Base-by-base conservation (phyloP, 2,888 invertebrate species). In the Sepioteuthis lessoniana region DNA sequence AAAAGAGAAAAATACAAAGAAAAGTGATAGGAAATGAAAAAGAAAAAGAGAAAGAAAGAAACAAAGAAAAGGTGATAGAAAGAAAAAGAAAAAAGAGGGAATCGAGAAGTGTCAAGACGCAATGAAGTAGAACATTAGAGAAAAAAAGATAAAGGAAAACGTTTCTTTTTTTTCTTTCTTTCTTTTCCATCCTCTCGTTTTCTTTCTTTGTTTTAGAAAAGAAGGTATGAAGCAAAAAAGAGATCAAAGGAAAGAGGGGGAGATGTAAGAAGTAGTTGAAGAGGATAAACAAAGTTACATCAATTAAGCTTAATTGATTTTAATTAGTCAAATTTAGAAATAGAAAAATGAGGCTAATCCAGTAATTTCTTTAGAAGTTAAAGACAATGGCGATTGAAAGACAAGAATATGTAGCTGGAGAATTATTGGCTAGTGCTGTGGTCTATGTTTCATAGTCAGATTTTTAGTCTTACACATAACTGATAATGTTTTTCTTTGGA, bases 231-330 rank as follows among this genome's bases (percentile, higher is more conserved):
- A 13, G 25, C 55, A 76, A 76, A 76, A 60, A 5, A 60, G 60
- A 60, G n/a, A n/a, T 76, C n/a, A 76, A 76, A 35, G 16, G 19
- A 76, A 76, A 35, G 16, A 16, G 76, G 13, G n/a, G 13, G n/a
- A 76, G 13, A 35, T 4, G 5, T 4, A 28, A 60, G 3, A 1
- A 5, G 31, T 7, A 10, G 60, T 2, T 5, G 76, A 16, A n/a
- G 76, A n/a, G n/a, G 76, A 10, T 0, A n/a, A n/a, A 76, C n/a
- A 76, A n/a, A 76, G n/a, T n/a, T 76, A n/a, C n/a, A 76, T 76
- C 76, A 76, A 76, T 76, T 76, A 76, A 76, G 76, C 76, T 35
- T 76, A 76, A 76, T 76, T 76, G 76, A 76, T 76, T 76, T 76
- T 76, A 76, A 76, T 76, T 76, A 76, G n/a, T 76, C 76, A n/a